Evolutionary conservation across 37 sponge, comb jelly and placozoan genomes (phyloP).

Genomic region (Oopsacas minuta): DNA sequence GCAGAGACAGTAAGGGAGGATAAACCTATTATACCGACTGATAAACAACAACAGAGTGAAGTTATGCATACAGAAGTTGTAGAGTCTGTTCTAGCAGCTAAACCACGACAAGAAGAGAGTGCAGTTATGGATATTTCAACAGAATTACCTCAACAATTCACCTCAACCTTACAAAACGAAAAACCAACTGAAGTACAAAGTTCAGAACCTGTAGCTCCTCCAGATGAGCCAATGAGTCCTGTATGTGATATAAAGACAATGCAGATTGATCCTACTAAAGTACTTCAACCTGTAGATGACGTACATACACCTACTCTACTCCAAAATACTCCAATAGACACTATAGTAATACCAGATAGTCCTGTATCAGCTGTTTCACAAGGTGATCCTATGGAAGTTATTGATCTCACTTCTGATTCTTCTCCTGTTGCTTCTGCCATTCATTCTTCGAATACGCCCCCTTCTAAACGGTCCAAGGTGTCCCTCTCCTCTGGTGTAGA

Average conservation of each 20-base stretch:
- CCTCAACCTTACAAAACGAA: too few species aligned
- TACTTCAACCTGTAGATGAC: not conserved
- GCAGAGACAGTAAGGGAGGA: too few species aligned
- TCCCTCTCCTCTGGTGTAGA: not conserved
- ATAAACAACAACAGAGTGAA: not conserved
- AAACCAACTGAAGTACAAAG: too few species aligned
- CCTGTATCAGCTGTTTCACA: not conserved
- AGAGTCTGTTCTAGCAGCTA: too few species aligned
- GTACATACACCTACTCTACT: too few species aligned
- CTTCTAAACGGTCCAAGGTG: slow-evolving; percentile 11
- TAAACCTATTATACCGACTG: not conserved
- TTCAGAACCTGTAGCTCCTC: too few species aligned
- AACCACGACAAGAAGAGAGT: not conserved
- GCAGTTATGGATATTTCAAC: not conserved
- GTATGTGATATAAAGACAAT: too few species aligned
- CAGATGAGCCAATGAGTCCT: too few species aligned
- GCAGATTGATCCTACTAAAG: not conserved
- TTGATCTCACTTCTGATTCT: not conserved
- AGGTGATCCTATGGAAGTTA: not conserved
- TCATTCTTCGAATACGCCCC: not conserved
- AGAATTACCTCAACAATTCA: too few species aligned
- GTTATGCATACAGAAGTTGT: not conserved
- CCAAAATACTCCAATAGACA: not conserved
- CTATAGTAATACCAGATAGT: not conserved
- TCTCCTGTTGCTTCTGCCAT: not conserved